Percentiles rank a stretch among this genome's conserved stretches.
Conservation (phyloP, 1,140 invertebrate species). For the Vollenhovia emeryi region DNA sequence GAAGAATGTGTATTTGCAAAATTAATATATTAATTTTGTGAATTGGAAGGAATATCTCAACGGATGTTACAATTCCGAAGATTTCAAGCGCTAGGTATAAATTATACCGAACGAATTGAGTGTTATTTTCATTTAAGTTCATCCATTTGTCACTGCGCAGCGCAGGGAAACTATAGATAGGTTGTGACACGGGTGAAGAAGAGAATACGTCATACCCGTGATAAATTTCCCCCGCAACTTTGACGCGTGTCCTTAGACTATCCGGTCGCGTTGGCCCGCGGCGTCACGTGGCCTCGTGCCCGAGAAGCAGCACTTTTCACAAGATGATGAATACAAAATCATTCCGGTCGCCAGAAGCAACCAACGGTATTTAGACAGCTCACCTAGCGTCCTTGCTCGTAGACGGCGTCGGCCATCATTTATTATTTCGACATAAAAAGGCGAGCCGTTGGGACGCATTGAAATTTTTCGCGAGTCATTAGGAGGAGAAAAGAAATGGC, state of each 20-base stretch:
- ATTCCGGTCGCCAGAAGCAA: conserved; percentile 62
- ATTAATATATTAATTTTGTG: neutral
- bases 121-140: neutral
- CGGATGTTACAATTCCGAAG: neutral
- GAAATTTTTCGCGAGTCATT: conserved; percentile 78
- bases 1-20: neutral
- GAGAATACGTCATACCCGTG: conserved; percentile 23
- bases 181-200: neutral
- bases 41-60: neutral
- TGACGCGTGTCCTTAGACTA: conserved; percentile 75
- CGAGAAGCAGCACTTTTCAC: conserved; percentile 75
- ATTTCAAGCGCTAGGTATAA: neutral
- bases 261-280: conserved; percentile 56
- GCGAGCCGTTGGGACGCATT: conserved; percentile 63
- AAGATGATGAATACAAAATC: conserved; percentile 69
- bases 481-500: conserved; percentile 46
- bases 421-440: conserved; percentile 76
- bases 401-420: conserved; percentile 68
- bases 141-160: neutral
- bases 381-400: conserved; percentile 10
- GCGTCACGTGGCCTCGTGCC: conserved; percentile 14
- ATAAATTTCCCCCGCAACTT: conserved; percentile 73
- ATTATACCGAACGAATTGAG: neutral
- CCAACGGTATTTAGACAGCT: conserved; percentile 38
- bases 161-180: neutral